Base-by-base conservation (phyloP, 1,140 invertebrate genomes). In the Holcopasites calliopsidis region DNA sequence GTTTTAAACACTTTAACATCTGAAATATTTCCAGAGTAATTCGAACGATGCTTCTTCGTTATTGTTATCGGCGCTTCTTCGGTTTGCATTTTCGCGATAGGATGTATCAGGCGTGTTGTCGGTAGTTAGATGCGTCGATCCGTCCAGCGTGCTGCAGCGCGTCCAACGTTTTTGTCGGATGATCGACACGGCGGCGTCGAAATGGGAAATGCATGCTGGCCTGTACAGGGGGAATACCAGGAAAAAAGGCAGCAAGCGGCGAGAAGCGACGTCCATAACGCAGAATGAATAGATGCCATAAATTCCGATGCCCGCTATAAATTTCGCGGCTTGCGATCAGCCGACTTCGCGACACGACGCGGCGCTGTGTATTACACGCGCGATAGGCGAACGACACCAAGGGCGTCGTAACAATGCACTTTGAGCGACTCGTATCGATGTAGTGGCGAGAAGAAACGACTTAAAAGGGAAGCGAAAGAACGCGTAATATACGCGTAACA, bases 351-450 rank as follows among this genome's bases (percentile, higher is more conserved):
- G 42, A 18, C 50, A 42, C 21, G 54, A 13, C 16, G 7, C 6
- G 8, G 42, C 50, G n/a, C 33, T 21, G 68, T 31, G 16, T 50
- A 58, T 66, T 44, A 18, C 49, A 40, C 21, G 31, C 40, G 40
- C 35, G 70, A 65, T 73, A 73, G 60, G 70, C 60, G 70, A 54
- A 61, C 55, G 70, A 73, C 70, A 65, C 50, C 61, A 52, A 55
- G 71, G 61, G 61, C 60, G 60, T 55, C 50, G 49, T 74, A 54
- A 74, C 31, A 44, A 74, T 66, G 71, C 40, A 66, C 71, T 74
- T 74, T 66, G 71, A 57, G 47, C 71, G 50, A 66, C 31, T 65
- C n/a, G 71, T 47, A 66, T 47, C 71, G 21, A 42, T 13, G 18
- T 33, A 26, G n/a, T 64, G 71, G 38, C 28, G 4, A 55, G 61